Conservation (phyloP, 35 echinoderm and acorn worm genomes). For the Antedon bifida region DNA sequence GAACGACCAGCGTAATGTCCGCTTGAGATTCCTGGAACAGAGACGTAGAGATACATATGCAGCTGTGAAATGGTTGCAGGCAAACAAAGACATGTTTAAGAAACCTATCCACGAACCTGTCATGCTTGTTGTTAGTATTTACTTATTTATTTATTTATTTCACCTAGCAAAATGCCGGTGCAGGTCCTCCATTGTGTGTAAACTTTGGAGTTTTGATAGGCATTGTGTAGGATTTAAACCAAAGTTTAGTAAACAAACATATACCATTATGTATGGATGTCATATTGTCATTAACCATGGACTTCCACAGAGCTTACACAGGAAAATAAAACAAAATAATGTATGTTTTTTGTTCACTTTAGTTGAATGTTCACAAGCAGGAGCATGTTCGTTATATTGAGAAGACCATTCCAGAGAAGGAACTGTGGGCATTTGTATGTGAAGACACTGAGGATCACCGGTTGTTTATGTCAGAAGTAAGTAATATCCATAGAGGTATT, state of each 20-base stretch:
- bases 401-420: conserved; percentile 58
- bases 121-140: conserved; percentile 55
- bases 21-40: conserved; percentile 32
- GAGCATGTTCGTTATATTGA: conserved; percentile 65
- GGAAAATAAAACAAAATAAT: no score
- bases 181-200: not conserved
- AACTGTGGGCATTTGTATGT: conserved; percentile 85
- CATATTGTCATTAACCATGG: no score
- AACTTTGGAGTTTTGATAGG: no score
- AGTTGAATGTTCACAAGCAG: conserved; percentile 65
- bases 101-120: conserved; percentile 76
- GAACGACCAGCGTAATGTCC: conserved; percentile 55
- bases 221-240: no score
- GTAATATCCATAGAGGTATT: no score
- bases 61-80: conserved; percentile 78
- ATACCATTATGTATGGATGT: no score
- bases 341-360: no score
- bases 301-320: no score
- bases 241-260: no score
- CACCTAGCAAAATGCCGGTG: not conserved
- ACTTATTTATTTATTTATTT: no score
- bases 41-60: conserved; percentile 50
- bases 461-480: conserved; percentile 61
- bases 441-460: conserved; percentile 68
- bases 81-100: conserved; percentile 70